Evolutionary conservation across 30 jellyfish, hydroid and myxozoan species (phyloP), one percentile per base, ranked within the genome.

Genomic region (Aurelia sp.): DNA sequence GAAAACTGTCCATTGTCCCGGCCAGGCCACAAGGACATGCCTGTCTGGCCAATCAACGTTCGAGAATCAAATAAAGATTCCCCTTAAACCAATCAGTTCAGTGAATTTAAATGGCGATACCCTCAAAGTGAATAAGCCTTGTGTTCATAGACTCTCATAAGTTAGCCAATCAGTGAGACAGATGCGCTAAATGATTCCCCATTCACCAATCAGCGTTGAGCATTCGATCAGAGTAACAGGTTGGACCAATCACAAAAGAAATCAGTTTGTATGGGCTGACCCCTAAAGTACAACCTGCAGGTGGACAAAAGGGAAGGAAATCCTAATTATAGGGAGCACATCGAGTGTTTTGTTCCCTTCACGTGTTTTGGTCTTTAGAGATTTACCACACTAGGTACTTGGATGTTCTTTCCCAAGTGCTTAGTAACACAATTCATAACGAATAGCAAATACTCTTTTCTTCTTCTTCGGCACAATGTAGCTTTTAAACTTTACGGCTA

Each of bases 21-120:
- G 67, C 22, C 74, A 71, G 81, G 87, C 93, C 93, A 84, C 93
- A 84, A 84, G 93, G 84, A 84, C 93, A 84, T 70, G 71, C 81
- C 83, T 6, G 51, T 62, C 35, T 52, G 48, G 76, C 93, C 93
- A 84, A 84, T 84, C 93, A 84, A 48, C 51, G 6, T 6, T 11
- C 75, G 19, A 47, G 20, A 12, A 62, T 12, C 7, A 23, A 30
- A 17, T 9, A 30, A 18, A 19, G 55, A 40, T 23, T 20, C 37
- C 22, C 23, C 62, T 3, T 20, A 48, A 62, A 67, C 93, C 93
- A 84, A 84, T 84, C 53, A 62, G 52, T 4, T 3, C 31, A 59
- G 6, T 13, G 33, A 8, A 59, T 21, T 21, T 59, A 2, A 3
- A 21, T 59, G 69, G 69, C 16, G 35, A 59, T 59, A 59, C 69